phyloP scores from a whole-genome alignment of 1,140 invertebrate genomes.

The Chironomus tepperi region DNA sequence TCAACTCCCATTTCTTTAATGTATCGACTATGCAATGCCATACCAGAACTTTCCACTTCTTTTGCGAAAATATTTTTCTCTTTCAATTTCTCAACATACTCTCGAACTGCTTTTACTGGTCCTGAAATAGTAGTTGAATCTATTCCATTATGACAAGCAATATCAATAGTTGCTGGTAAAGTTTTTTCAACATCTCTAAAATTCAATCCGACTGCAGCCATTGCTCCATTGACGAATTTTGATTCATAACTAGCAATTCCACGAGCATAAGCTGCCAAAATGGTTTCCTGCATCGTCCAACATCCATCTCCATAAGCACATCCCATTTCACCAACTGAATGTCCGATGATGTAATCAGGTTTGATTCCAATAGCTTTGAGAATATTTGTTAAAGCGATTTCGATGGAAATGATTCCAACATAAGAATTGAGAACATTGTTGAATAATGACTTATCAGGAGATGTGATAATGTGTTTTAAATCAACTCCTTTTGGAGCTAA shows the following conservation, averaged over 20 bases:
- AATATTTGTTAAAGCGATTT: slow-evolving; percentile 76
- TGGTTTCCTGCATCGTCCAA: slow-evolving; percentile 72
- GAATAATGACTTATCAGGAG: slow-evolving; percentile 60
- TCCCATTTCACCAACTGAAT: slow-evolving; percentile 77
- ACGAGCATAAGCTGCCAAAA: slow-evolving; percentile 74
- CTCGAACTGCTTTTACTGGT: slow-evolving; percentile 56
- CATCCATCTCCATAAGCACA: slow-evolving; percentile 85
- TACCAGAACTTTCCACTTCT: slow-evolving; percentile 68
- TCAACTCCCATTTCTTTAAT: slow-evolving; percentile 62
- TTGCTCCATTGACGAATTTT: slow-evolving; percentile 64
- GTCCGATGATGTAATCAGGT: slow-evolving; percentile 75
- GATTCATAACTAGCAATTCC: slow-evolving; percentile 75
- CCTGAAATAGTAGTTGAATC: slow-evolving; percentile 83
- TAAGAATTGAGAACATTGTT: slow-evolving; percentile 81
- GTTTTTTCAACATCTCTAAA: slow-evolving; percentile 48
- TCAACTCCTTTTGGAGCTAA: slow-evolving; percentile 67
- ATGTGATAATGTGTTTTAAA: slow-evolving; percentile 69
- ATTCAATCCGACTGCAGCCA: slow-evolving; percentile 71
- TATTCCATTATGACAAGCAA: slow-evolving; percentile 77
- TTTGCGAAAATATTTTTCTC: slow-evolving; percentile 70
- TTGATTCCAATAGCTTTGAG: slow-evolving; percentile 61
- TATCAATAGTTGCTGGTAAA: slow-evolving; percentile 60
- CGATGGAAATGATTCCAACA: slow-evolving; percentile 84
- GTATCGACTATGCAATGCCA: slow-evolving; percentile 77
- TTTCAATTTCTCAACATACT: slow-evolving; percentile 60